Conservation (phyloP, 2,113 vertebrate species). For the Forbesichthys papilliferus region DNA sequence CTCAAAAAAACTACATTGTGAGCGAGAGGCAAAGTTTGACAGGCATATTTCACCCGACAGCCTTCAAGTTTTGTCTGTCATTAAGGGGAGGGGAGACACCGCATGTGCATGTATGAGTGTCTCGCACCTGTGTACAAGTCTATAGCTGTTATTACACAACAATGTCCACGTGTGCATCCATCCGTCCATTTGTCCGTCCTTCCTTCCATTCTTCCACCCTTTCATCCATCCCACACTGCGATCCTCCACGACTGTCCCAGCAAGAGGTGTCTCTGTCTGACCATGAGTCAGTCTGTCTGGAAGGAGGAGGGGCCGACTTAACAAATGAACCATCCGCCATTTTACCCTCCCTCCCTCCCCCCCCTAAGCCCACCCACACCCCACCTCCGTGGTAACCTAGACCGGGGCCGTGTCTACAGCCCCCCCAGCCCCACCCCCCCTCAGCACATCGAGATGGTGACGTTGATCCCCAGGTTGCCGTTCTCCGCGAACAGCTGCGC, state of each 20-base stretch:
- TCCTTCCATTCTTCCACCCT: constrained; percentile 32
- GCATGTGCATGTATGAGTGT: constrained; percentile 33
- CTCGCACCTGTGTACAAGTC: constrained; percentile 50
- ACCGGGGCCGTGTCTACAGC: background rate
- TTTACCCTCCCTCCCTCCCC: constrained; percentile 8
- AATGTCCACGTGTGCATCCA: constrained; percentile 7
- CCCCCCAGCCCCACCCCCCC: constrained; percentile 31
- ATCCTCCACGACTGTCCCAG: constrained; percentile 43
- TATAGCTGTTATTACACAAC: constrained; percentile 41
- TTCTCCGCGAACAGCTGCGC: constrained; percentile 99
- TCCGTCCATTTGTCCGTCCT: constrained; percentile 17
- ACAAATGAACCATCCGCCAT: constrained; percentile 32
- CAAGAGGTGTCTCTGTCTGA: constrained; percentile 57
- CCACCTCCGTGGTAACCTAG: background rate
- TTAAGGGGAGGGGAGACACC: constrained; percentile 30
- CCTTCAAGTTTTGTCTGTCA: constrained; percentile 32
- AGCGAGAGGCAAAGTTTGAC: constrained; percentile 9
- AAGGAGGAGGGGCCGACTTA: constrained; percentile 21
- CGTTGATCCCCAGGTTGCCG: constrained; percentile 98
- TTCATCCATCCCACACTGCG: constrained; percentile 39
- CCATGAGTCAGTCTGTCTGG: constrained; percentile 27
- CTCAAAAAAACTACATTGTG: background rate
- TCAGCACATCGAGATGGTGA: constrained; percentile 99
- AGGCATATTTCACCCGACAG: constrained; percentile 24
- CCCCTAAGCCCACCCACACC: background rate